Percentiles rank a stretch among this genome's conserved stretches.
phyloP scores from a whole-genome alignment of 2,797 vertebrate species.

The Pelochelys cantorii region DNA sequence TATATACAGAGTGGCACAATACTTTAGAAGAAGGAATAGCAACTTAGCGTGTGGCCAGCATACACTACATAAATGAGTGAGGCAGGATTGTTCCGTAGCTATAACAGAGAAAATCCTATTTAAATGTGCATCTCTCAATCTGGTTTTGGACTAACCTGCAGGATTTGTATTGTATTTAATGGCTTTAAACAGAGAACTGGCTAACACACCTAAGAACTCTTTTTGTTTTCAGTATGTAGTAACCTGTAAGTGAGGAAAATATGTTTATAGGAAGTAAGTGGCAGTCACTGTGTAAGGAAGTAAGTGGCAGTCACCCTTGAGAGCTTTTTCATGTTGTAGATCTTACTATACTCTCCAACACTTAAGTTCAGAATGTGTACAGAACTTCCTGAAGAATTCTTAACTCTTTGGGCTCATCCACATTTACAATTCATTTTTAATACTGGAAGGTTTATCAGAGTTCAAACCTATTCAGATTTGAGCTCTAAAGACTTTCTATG shows the following conservation, averaged over 20 bases:
- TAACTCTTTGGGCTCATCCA: too few relatives aligned
- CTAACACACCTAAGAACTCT: neutral
- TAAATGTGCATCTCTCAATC: neutral
- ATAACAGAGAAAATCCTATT: neutral
- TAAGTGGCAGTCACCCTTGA: neutral
- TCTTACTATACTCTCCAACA: neutral
- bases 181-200: neutral
- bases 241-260: neutral
- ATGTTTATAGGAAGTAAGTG: neutral
- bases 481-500: neutral
- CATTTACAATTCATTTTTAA: too few relatives aligned
- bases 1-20: neutral
- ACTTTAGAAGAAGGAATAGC: neutral
- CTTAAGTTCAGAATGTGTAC: neutral
- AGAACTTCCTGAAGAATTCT: too few relatives aligned
- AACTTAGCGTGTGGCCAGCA: neutral
- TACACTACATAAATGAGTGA: neutral
- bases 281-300: neutral
- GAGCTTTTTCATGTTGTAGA: neutral
- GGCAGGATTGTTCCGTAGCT: neutral
- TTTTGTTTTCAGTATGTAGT: neutral
- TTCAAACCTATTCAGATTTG: neutral
- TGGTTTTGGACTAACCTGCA: neutral
- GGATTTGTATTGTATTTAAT: neutral
- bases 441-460: too few relatives aligned